Base-by-base conservation (phyloP, 2,113 vertebrate species). In the Mesitornis unicolor region DNA sequence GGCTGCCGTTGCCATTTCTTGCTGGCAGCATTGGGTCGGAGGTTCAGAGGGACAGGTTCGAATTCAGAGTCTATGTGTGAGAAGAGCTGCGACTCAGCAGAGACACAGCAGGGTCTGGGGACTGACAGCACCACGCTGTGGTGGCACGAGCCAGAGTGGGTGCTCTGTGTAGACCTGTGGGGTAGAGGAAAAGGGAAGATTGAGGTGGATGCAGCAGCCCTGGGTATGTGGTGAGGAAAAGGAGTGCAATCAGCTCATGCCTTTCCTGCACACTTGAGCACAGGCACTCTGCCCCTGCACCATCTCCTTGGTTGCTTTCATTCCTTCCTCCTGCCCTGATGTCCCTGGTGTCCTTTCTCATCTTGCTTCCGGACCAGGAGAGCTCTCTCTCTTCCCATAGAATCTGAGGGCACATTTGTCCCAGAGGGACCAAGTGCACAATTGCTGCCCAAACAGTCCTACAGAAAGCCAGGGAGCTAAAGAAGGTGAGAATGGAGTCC, bases 61-160 rank as follows among this genome's bases (percentile, higher is more conserved):
- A 76, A 96, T 96, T 78, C 97, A 97, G 90, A 95, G 95, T 96
- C 82, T 95, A 51, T 83, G 81, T 88, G 77, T 76, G 75, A 89
- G 38, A 53, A 85, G 81, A 92, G 61, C 78, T 92, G 70, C 54
- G 75, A 67, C 53, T 74, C 48, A 28, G 9, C 48, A 78, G 29
- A 69, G 20, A 7, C 25, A 5, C 0, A 6, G 21, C 6, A 54
- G 68, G 54, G 7, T 6, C 63, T 31, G 60, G 56, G 68, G 24
- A 28, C 60, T 9, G 28, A 42, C 33, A 29, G 54, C 20, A 33
- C 40, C 0, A 0, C 35, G 78, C 57, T 59, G 47, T 29, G 59
- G 80, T 29, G n/a, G 56, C 59, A 26, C 20, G 28, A 60, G 50
- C 17, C 60, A n/a, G n/a, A 15, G 21, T 4, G 57, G 28, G 57